These are phyloP conservation scores for Heterochromis multidens DNA, from an alignment of 2,113 vertebrate species.

Conservation along the genomic window DNA sequence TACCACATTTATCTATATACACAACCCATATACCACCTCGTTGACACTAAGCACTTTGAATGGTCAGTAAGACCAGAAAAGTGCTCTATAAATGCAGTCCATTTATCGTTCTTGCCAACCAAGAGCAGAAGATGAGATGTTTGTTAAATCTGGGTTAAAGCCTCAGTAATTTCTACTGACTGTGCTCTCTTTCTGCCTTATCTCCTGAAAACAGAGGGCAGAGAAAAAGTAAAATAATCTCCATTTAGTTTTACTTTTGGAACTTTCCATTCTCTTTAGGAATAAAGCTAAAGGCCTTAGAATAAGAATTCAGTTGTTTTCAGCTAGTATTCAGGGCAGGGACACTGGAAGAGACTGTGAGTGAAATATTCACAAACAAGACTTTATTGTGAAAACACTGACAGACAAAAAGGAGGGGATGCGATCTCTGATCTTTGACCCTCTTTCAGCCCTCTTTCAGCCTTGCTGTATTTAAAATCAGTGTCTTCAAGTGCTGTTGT, in stretches of 20 bases:
- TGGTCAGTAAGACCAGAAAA: neutral
- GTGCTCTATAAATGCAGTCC: neutral
- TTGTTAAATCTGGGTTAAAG: constrained; percentile 10
- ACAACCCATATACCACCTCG: constrained; percentile 31
- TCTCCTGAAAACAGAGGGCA: neutral
- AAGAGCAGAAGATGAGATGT: constrained; percentile 3
- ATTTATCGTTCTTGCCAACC: neutral
- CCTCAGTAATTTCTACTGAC: constrained; percentile 13
- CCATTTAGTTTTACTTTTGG: constrained; percentile 4
- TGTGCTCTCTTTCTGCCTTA: neutral
- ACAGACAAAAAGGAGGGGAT: neutral
- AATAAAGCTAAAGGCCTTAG: neutral
- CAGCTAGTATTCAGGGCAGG: neutral
- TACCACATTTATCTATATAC: constrained; percentile 49
- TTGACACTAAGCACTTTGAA: neutral
- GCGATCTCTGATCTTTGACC: neutral
- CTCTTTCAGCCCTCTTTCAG: neutral
- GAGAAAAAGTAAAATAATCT: constrained; percentile 17
- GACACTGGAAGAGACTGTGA: neutral
- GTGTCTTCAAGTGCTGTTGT: neutral
- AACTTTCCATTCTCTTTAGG: neutral
- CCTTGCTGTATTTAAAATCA: neutral
- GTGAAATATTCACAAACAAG: neutral
- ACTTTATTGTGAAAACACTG: constrained; percentile 10
- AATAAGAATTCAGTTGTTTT: neutral